Conservation (phyloP, 2,888 invertebrate genomes). For the Holacanthella duospinosa region DNA sequence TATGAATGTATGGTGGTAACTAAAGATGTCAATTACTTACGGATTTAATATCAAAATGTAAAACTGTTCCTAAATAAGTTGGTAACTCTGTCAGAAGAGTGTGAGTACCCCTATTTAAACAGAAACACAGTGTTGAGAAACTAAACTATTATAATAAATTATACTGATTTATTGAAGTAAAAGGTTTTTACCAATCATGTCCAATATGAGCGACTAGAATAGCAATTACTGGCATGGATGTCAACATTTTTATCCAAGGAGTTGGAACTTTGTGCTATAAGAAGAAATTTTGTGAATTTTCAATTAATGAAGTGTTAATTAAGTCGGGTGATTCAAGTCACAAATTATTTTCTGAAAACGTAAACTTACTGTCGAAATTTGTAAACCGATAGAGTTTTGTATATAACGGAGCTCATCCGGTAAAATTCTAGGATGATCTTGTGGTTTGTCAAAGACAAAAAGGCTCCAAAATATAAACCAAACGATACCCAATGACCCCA, state of each 20-base stretch:
- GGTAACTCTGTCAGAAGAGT: slow-evolving; percentile 72
- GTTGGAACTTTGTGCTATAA: slow-evolving; percentile 20
- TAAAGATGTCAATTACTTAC: slow-evolving; percentile 12
- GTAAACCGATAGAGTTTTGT: slow-evolving; percentile 25
- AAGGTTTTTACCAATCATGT: slow-evolving; percentile 18
- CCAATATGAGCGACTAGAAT: slow-evolving; percentile 32
- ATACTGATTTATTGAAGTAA: neutral
- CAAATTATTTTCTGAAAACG: no score
- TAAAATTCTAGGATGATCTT: slow-evolving; percentile 62
- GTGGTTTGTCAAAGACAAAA: slow-evolving; percentile 62
- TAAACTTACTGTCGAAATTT: slow-evolving; percentile 10
- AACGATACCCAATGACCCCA: slow-evolving; percentile 64
- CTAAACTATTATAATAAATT: neutral
- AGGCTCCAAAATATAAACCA: slow-evolving; percentile 74
- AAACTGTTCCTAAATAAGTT: slow-evolving; percentile 70
- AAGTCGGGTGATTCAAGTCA: no score
- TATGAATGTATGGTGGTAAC: neutral
- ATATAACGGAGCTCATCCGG: slow-evolving; percentile 58
- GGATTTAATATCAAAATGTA: slow-evolving; percentile 52
- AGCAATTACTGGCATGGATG: slow-evolving; percentile 31
- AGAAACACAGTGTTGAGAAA: no score
- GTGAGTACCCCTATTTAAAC: slow-evolving; percentile 55
- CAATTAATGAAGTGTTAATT: no score
- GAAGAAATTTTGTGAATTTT: neutral
- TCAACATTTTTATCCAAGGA: slow-evolving; percentile 31